These are phyloP conservation scores for Jacana jacana DNA, from an alignment of 2,113 vertebrate genomes.

Conservation along the genomic window DNA sequence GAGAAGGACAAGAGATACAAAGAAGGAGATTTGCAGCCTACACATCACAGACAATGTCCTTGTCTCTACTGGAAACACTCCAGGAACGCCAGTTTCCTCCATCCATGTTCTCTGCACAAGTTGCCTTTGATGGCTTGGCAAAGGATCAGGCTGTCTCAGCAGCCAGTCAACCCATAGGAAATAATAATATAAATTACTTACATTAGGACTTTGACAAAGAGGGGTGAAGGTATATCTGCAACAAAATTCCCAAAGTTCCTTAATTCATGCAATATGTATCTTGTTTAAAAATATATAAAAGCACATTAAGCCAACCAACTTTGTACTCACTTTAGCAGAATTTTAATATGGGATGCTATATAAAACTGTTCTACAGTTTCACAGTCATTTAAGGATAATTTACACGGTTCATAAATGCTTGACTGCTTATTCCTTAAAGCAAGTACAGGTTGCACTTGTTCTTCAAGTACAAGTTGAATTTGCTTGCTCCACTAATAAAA, in stretches of 20 bases:
- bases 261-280: background rate
- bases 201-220: background rate
- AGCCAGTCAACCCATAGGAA: background rate
- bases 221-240: background rate
- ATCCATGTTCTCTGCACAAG: background rate
- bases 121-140: background rate
- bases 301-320: background rate
- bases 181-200: background rate
- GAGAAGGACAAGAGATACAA: background rate
- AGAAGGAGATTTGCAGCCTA: background rate
- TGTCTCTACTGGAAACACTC: background rate
- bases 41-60: no score
- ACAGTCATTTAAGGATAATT: background rate
- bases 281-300: constrained; percentile 1
- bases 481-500: background rate
- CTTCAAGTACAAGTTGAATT: background rate
- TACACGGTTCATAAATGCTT: background rate
- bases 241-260: background rate
- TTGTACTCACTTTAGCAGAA: background rate
- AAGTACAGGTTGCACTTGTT: constrained; percentile 15
- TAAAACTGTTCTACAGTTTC: background rate
- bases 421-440: background rate
- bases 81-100: background rate
- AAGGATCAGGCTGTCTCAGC: background rate
- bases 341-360: background rate